Evolutionary conservation across 35 echinoderm and acorn worm species (phyloP).

Genomic region (Diadema setosum): DNA sequence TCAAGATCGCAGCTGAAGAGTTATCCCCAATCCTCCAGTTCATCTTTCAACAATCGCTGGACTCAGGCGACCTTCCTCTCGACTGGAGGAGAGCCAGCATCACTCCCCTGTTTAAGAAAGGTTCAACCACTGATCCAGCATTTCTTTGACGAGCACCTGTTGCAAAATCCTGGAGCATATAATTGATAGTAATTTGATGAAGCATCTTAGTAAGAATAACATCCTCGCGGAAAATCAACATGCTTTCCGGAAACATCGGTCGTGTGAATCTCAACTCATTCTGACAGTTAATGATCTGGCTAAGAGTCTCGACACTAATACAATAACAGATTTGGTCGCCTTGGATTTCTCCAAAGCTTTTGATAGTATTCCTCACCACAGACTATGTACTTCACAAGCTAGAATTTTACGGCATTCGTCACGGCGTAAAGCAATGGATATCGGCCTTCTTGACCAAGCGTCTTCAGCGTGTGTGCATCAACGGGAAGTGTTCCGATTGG

Average conservation of each 20-base stretch:
- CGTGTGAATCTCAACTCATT: constrained; percentile 1
- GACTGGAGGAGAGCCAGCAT: not conserved
- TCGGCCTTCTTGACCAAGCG: constrained; percentile 2
- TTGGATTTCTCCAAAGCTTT: constrained; percentile 64
- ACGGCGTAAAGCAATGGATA: constrained; percentile 31
- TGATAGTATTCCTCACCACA: constrained; percentile 43
- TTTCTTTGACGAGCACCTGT: not conserved
- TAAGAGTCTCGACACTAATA: not conserved
- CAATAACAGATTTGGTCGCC: constrained; percentile 15
- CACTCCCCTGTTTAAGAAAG: not conserved
- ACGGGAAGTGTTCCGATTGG: not conserved
- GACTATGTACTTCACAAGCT: constrained; percentile 37
- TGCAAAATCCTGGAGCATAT: not conserved
- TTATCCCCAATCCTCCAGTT: too few relatives aligned
- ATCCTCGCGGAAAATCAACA: not conserved
- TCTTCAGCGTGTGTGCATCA: not conserved
- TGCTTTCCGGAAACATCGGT: not conserved
- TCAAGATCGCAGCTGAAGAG: too few relatives aligned
- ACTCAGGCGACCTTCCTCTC: not conserved
- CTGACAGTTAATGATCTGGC: constrained; percentile 6
- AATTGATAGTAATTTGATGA: not conserved
- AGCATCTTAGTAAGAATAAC: not conserved
- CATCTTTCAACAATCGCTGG: too few relatives aligned
- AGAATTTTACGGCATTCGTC: constrained; percentile 34
- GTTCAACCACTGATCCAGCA: not conserved